Percentiles rank a stretch among this genome's conserved stretches.
These are phyloP conservation scores for Atractosteus spatula DNA, from an alignment of 2,113 vertebrate species.

Conservation along the genomic window DNA sequence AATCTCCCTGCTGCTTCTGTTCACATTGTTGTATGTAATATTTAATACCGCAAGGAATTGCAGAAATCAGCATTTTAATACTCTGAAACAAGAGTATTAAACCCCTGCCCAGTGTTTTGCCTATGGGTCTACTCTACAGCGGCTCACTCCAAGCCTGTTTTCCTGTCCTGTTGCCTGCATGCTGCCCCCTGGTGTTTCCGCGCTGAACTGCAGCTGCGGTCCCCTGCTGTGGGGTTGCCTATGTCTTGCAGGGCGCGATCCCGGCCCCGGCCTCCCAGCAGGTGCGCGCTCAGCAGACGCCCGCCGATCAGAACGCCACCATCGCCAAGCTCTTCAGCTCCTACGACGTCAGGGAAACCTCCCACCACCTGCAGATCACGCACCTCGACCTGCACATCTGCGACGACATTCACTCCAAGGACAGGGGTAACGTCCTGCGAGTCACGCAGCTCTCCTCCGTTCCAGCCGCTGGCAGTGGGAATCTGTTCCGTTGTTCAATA, in stretches of 20 bases:
- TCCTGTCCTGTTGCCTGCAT: no score
- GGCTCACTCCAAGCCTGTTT: no score
- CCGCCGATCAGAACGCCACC: slow-evolving; percentile 77
- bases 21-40: no score
- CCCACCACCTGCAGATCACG: slow-evolving; percentile 92
- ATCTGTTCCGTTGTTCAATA: no score
- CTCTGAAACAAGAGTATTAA: no score
- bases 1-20: no score
- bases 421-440: slow-evolving; percentile 74
- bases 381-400: slow-evolving; percentile 97
- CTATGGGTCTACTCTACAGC: no score
- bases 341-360: slow-evolving; percentile 92
- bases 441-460: no score
- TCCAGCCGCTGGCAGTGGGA: no score
- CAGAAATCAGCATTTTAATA: no score
- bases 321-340: slow-evolving; percentile 85
- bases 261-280: slow-evolving; percentile 73
- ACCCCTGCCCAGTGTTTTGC: no score
- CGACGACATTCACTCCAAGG: slow-evolving; percentile 89
- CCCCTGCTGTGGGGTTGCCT: not conserved
- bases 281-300: slow-evolving; percentile 74
- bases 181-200: not conserved
- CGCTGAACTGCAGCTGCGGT: not conserved
- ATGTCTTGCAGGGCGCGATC: slow-evolving; percentile 70
- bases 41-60: no score